Evolutionary conservation across 2,797 vertebrate species (phyloP).

Genomic region (Fistularia commersonii): DNA sequence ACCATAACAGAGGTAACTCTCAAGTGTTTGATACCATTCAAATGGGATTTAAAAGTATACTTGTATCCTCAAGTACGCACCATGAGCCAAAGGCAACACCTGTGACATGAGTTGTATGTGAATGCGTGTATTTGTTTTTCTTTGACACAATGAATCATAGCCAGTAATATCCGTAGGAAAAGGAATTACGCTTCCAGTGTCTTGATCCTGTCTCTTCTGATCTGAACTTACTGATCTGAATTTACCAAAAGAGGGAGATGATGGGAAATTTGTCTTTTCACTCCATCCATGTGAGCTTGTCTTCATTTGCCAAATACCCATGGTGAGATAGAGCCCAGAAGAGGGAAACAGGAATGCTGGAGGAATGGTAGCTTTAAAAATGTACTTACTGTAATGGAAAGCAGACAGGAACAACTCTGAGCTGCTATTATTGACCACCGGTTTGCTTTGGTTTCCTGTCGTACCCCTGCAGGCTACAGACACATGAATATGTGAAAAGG

Average conservation of each 20-base stretch:
- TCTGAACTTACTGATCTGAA: constrained; percentile 27
- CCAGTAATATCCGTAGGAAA: constrained; percentile 14
- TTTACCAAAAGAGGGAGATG: constrained; percentile 38
- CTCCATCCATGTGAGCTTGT: constrained; percentile 24
- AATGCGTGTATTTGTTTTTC: constrained; percentile 4
- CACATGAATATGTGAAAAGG: constrained; percentile 78
- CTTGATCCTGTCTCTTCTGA: constrained; percentile 18
- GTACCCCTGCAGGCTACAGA: constrained; percentile 63
- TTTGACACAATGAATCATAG: constrained; percentile 1
- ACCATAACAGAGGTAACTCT: no score
- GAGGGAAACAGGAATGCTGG: constrained; percentile 42
- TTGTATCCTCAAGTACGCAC: constrained; percentile 36
- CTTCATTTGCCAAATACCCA: constrained; percentile 32
- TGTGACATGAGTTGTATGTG: constrained; percentile 45
- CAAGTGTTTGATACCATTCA: constrained; percentile 50
- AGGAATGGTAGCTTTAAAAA: constrained; percentile 48
- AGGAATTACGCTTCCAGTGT: constrained; percentile 7
- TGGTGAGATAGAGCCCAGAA: constrained; percentile 30
- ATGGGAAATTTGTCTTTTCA: constrained; percentile 39
- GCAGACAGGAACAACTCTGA: constrained; percentile 63
- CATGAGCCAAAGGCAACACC: constrained; percentile 54
- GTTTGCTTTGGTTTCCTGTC: constrained; percentile 63
- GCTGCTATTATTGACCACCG: constrained; percentile 66
- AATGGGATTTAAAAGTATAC: constrained; percentile 42
- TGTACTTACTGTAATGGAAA: constrained; percentile 69